phyloP scores from a whole-genome alignment of 2,888 invertebrate genomes.

The Heliconius erato region DNA sequence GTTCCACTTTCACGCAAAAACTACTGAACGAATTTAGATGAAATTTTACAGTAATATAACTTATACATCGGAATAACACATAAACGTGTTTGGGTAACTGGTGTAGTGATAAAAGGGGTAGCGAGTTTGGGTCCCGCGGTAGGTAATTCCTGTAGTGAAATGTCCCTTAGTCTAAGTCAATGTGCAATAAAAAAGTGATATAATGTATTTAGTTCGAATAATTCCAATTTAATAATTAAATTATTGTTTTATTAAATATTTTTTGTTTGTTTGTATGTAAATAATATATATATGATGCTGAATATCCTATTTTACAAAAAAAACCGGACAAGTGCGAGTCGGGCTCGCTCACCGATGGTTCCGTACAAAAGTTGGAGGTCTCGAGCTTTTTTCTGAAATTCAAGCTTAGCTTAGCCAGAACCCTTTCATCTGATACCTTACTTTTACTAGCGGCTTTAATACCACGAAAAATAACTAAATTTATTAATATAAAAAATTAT shows the following conservation, averaged over 20 bases:
- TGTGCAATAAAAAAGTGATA: slow-evolving; percentile 15
- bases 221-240: not conserved
- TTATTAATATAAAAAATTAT: too few species aligned
- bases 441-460: too few species aligned
- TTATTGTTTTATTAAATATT: not conserved
- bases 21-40: too few species aligned
- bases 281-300: not conserved
- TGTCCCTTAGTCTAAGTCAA: not conserved
- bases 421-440: too few species aligned
- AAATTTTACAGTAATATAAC: not conserved
- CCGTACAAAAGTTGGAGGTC: too few species aligned
- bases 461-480: too few species aligned
- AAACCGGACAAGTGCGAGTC: too few species aligned
- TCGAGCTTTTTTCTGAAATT: too few species aligned
- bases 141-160: not conserved
- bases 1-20: too few species aligned
- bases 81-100: not conserved
- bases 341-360: too few species aligned
- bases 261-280: not conserved
- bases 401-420: too few species aligned
- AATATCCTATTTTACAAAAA: too few species aligned
- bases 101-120: not conserved
- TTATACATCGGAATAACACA: not conserved
- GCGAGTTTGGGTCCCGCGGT: not conserved
- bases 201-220: not conserved